These are phyloP conservation scores for Agrochola macilenta DNA, from an alignment of 2,888 invertebrate species.

Conservation along the genomic window DNA sequence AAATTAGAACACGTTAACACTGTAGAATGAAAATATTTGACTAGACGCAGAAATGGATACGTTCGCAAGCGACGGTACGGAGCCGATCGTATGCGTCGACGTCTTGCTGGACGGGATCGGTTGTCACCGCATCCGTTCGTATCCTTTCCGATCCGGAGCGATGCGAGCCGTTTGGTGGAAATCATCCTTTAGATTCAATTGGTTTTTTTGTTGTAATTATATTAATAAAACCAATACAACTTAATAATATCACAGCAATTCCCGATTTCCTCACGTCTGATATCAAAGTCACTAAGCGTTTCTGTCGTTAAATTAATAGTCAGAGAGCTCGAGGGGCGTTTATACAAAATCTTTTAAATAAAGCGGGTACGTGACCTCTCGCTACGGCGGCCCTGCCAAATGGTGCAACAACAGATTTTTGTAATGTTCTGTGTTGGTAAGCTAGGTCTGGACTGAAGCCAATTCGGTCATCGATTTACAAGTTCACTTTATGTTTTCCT, in stretches of 20 bases:
- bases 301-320: conserved; percentile 83
- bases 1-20: no score
- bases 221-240: conserved; percentile 26
- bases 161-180: no score
- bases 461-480: conserved; percentile 90
- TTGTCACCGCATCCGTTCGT: no score
- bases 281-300: conserved; percentile 77
- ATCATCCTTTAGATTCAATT: neutral
- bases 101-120: no score
- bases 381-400: conserved; percentile 82
- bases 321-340: conserved; percentile 80
- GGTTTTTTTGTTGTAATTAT: neutral
- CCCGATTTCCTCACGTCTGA: conserved; percentile 73
- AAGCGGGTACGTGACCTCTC: conserved; percentile 84
- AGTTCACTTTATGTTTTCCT: conserved; percentile 85
- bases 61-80: no score
- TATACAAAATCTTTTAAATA: conserved; percentile 87
- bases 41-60: no score
- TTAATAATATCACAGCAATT: conserved; percentile 57
- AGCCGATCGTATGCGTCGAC: no score
- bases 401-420: conserved; percentile 89
- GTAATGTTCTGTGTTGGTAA: conserved; percentile 89
- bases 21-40: no score
- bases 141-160: no score
- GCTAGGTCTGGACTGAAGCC: conserved; percentile 85